Evolutionary conservation across 1,140 invertebrate species (phyloP).

Genomic region (Trichonephila clavipes): DNA sequence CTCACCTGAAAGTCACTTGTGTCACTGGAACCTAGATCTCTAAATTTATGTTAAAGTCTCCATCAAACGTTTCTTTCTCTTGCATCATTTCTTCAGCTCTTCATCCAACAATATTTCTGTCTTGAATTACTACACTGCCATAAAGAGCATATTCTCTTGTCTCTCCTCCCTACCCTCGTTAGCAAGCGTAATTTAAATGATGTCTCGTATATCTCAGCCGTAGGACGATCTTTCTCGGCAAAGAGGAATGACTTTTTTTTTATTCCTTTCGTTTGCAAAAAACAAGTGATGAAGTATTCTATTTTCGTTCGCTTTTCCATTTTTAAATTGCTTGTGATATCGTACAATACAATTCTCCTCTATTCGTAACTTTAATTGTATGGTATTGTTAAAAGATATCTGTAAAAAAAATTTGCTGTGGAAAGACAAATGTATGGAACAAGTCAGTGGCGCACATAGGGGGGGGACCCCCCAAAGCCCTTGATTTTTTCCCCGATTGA

Average conservation of each 20-base stretch:
- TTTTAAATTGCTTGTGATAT: background rate
- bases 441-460: no score
- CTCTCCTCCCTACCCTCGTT: background rate
- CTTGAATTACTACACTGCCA: background rate
- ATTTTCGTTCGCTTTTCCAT: background rate
- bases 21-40: background rate
- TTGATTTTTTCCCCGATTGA: no score
- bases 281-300: background rate
- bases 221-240: background rate
- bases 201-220: background rate
- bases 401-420: no score
- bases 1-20: slow-evolving; percentile 17
- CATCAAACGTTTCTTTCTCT: background rate
- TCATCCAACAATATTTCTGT: background rate
- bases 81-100: background rate
- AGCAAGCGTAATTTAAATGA: background rate
- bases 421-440: no score
- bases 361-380: no score
- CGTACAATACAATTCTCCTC: no score
- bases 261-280: background rate
- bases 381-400: no score
- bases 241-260: background rate
- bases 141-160: background rate
- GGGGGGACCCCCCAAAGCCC: no score
- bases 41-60: background rate